phyloP scores from a whole-genome alignment of 2,113 vertebrate species.

The Nesogale talazaci region DNA sequence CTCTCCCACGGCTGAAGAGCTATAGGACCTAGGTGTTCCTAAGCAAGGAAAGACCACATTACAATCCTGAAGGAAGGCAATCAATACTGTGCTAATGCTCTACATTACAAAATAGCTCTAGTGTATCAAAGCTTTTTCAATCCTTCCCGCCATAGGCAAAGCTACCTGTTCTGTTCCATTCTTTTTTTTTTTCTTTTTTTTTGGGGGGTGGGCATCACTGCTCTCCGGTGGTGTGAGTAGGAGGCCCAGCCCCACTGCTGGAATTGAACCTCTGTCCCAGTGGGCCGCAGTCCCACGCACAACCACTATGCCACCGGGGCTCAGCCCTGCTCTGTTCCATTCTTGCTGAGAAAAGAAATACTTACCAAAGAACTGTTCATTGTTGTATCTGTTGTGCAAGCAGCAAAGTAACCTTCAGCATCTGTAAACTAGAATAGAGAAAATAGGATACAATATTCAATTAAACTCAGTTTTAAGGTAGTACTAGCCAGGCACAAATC shows the following conservation, averaged over 20 bases:
- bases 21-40: neutral
- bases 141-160: neutral
- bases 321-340: neutral
- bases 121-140: neutral
- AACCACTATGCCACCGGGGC: no score
- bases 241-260: no score
- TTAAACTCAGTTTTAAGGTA: constrained; percentile 28
- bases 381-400: constrained; percentile 90
- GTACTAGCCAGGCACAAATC: constrained; percentile 11
- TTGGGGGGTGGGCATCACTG: no score
- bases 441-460: constrained; percentile 9
- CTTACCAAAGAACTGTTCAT: constrained; percentile 94
- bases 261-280: no score
- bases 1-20: neutral
- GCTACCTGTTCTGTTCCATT: neutral
- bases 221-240: no score
- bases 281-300: no score
- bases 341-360: constrained; percentile 60
- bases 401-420: constrained; percentile 93
- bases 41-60: constrained; percentile 22
- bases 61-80: neutral
- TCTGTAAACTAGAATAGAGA: constrained; percentile 91
- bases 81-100: neutral
- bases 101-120: neutral
- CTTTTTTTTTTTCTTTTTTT: no score